These are phyloP conservation scores for Spatula versicolor DNA, from an alignment of 2,797 vertebrate genomes.

Conservation along the genomic window DNA sequence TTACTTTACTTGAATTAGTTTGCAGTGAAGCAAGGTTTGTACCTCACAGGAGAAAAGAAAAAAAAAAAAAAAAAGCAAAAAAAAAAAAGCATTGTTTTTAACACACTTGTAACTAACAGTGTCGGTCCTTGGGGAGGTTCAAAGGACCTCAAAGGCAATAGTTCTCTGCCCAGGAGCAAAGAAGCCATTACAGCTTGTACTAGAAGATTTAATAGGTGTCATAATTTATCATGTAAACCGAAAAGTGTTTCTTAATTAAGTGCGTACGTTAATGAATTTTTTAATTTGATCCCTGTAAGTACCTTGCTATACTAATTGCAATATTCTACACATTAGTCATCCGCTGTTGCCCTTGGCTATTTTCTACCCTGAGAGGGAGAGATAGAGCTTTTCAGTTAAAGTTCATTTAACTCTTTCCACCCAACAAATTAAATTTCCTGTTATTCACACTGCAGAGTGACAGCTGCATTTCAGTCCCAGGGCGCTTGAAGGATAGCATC, in stretches of 20 bases:
- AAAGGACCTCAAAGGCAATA: constrained; percentile 88
- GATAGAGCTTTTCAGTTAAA: constrained; percentile 87
- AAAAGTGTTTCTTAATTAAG: constrained; percentile 99
- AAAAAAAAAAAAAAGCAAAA: not conserved
- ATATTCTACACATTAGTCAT: constrained; percentile 99
- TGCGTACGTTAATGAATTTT: constrained; percentile 99
- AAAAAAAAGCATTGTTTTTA: constrained; percentile 74
- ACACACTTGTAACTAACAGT: constrained; percentile 82
- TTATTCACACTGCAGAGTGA: constrained; percentile 56
- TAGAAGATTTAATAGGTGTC: constrained; percentile 99
- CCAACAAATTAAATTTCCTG: constrained; percentile 80
- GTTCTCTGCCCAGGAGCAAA: constrained; percentile 90
- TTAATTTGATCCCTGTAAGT: constrained; percentile 99
- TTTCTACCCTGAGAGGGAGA: constrained; percentile 90
- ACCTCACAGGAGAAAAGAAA: not conserved
- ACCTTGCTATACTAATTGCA: constrained; percentile 99
- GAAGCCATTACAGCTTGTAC: constrained; percentile 94
- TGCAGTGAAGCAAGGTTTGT: constrained; percentile 23
- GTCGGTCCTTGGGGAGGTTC: constrained; percentile 84
- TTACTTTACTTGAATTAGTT: constrained; percentile 68
- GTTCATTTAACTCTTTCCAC: constrained; percentile 91
- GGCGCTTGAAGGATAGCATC: not conserved
- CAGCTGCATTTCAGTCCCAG: constrained; percentile 40
- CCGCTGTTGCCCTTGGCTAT: constrained; percentile 99
- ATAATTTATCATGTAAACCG: constrained; percentile 99